Conservation (phyloP, 2,888 invertebrate genomes). For the Oasisia sp. region DNA sequence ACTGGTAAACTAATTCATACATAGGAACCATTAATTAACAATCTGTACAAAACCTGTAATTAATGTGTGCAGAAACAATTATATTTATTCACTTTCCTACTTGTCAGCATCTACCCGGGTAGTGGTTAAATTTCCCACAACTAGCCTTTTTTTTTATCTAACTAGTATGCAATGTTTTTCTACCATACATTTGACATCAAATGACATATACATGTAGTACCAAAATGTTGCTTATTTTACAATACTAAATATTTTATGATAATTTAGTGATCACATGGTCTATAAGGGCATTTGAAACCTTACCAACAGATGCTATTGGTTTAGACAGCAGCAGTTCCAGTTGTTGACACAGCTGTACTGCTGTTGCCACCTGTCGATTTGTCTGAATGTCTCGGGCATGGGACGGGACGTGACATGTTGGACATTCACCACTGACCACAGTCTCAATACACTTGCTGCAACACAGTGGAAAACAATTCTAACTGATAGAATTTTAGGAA, state of each 20-base stretch:
- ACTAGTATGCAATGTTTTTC: no score
- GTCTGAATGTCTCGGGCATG: conserved; percentile 20
- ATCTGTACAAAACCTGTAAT: no score
- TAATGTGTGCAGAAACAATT: no score
- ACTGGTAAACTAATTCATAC: no score
- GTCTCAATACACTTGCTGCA: not conserved
- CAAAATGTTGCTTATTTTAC: not conserved
- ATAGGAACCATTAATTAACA: no score
- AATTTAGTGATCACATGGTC: not conserved
- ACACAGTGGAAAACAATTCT: not conserved
- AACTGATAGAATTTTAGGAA: no score
- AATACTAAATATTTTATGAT: not conserved
- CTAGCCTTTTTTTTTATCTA: no score
- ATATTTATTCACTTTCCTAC: no score
- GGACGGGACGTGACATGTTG: conserved; percentile 17
- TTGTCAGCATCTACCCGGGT: no score
- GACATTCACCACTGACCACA: not conserved
- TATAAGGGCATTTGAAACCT: not conserved
- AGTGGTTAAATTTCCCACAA: no score
- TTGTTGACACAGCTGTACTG: conserved; percentile 19
- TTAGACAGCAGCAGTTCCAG: conserved; percentile 8
- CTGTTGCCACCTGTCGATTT: conserved; percentile 18
- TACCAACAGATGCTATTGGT: not conserved
- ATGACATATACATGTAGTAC: not conserved
- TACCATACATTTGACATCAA: not conserved